Conservation (phyloP, 2,797 vertebrate species). For the Mus minutoides region DNA sequence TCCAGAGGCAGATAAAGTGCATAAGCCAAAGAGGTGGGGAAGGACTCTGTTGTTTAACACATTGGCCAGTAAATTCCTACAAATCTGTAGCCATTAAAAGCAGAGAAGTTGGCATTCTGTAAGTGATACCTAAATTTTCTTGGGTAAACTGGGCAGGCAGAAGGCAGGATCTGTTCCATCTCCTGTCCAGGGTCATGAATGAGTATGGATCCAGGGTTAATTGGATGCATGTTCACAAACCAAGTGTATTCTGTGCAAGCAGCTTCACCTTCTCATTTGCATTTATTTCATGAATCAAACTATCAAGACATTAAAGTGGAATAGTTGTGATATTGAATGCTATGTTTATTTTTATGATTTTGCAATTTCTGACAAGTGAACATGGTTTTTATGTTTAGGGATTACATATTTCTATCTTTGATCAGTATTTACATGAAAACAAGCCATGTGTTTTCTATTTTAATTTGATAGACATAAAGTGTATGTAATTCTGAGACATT, state of each 20-base stretch:
- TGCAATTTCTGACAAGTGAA: neutral
- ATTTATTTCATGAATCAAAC: neutral
- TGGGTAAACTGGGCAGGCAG: neutral
- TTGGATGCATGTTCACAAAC: neutral
- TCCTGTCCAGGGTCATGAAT: neutral
- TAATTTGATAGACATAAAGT: neutral
- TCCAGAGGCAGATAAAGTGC: fast-evolving
- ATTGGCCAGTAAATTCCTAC: neutral
- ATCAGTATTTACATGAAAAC: neutral
- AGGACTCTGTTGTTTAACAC: neutral
- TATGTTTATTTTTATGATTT: neutral
- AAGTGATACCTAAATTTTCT: neutral
- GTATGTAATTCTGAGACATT: neutral
- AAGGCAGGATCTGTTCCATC: neutral
- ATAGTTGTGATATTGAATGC: neutral
- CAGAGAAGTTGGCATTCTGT: neutral
- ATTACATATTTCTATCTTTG: neutral
- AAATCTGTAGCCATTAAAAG: neutral
- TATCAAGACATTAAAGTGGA: neutral
- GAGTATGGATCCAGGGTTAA: neutral
- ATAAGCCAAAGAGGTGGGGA: neutral
- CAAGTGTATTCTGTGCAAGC: neutral
- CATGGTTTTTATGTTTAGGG: neutral
- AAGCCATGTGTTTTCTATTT: neutral
- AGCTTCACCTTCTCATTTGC: neutral